Conservation (phyloP, 2,797 vertebrate genomes). For the Tapera naevia region DNA sequence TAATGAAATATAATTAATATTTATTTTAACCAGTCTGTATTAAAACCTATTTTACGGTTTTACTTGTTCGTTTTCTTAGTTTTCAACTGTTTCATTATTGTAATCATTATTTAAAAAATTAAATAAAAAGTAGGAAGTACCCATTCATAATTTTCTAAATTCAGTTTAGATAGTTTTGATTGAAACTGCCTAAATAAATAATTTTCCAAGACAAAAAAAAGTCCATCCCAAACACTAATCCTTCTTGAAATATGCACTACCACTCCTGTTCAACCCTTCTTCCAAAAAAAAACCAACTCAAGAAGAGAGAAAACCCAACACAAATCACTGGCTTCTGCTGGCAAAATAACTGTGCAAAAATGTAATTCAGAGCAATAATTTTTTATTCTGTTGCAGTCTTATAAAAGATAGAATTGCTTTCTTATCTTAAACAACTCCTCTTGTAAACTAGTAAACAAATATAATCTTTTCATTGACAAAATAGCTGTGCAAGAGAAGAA, state of each 20-base stretch:
- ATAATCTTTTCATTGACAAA: neutral
- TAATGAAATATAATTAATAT: neutral
- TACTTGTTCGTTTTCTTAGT: neutral
- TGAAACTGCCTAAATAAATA: neutral
- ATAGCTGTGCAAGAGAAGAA: neutral
- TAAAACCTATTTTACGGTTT: neutral
- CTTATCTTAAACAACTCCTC: neutral
- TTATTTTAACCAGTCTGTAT: neutral
- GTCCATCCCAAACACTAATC: neutral
- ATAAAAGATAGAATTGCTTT: neutral
- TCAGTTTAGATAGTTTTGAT: neutral
- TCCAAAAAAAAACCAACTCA: accelerated
- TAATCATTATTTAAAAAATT: neutral
- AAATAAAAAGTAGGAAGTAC: neutral
- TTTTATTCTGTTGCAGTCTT: neutral
- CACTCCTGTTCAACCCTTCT: accelerated
- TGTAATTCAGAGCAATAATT: neutral
- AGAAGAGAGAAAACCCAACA: neutral
- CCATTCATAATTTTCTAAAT: neutral
- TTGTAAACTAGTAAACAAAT: neutral
- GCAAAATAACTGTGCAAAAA: neutral
- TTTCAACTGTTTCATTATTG: neutral
- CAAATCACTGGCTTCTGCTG: neutral
- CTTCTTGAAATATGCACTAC: neutral
- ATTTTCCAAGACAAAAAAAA: neutral